These are phyloP conservation scores for Sanderia malayensis DNA, from an alignment of 30 jellyfish, hydroid and myxozoan species.

Conservation along the genomic window DNA sequence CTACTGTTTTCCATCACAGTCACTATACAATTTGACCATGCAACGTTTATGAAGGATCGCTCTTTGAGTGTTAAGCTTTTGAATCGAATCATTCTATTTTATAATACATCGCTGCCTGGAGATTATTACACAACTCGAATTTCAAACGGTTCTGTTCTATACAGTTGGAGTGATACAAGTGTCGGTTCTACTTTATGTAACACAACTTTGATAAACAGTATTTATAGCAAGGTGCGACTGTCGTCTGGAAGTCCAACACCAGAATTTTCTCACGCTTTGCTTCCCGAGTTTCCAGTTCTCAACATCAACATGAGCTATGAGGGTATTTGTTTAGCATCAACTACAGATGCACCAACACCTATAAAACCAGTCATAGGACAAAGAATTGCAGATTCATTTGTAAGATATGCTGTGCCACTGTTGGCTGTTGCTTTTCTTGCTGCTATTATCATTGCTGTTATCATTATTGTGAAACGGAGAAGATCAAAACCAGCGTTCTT, in stretches of 20 bases:
- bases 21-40: slow-evolving; percentile 5
- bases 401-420: slow-evolving; percentile 40
- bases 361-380: slow-evolving; percentile 44
- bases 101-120: slow-evolving; percentile 10
- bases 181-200: slow-evolving; percentile 33
- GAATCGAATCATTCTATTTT: slow-evolving; percentile 31
- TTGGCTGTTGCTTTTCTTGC: slow-evolving; percentile 41
- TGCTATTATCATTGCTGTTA: slow-evolving; percentile 33
- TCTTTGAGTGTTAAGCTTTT: slow-evolving; percentile 18
- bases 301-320: slow-evolving; percentile 11
- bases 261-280: slow-evolving; percentile 45
- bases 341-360: slow-evolving; percentile 28
- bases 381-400: slow-evolving; percentile 14
- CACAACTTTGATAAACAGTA: slow-evolving; percentile 17
- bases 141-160: slow-evolving; percentile 47
- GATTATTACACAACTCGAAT: slow-evolving; percentile 18
- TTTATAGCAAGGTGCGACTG: not conserved
- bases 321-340: slow-evolving; percentile 41
- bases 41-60: slow-evolving; percentile 26
- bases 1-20: slow-evolving; percentile 38
- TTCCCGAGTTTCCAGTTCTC: slow-evolving; percentile 61
- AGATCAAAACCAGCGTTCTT: slow-evolving; percentile 47
- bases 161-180: slow-evolving; percentile 56
- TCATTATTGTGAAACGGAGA: slow-evolving; percentile 23
- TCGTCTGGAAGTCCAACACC: slow-evolving; percentile 46